These are phyloP conservation scores for Idris sp. DNA, from an alignment of 1,140 invertebrate genomes.

Conservation along the genomic window DNA sequence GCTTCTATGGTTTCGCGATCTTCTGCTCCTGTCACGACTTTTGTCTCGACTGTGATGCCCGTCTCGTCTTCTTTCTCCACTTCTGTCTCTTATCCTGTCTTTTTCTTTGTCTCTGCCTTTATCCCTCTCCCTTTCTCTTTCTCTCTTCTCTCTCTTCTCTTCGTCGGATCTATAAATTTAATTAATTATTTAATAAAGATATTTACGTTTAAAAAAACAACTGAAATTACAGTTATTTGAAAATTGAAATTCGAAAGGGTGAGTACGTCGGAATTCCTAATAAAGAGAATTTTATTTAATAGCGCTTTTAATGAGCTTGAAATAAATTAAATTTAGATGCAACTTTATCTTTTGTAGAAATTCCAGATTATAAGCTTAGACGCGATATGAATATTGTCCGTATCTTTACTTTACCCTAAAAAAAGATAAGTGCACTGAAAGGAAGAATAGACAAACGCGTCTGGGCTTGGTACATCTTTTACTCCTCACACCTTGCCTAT, in stretches of 20 bases:
- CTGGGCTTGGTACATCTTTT: conserved; percentile 60
- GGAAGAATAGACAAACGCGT: conserved; percentile 45
- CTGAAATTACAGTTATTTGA: conserved; percentile 14
- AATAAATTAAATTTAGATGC: conserved; percentile 1
- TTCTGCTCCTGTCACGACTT: conserved; percentile 63
- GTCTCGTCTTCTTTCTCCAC: conserved; percentile 69
- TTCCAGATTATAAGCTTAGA: conserved; percentile 35
- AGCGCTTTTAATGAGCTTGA: not conserved
- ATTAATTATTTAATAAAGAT: conserved; percentile 36
- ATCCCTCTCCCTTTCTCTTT: conserved; percentile 62
- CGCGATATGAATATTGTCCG: conserved; percentile 51
- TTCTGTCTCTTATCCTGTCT: conserved; percentile 68
- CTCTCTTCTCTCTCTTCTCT: conserved; percentile 70
- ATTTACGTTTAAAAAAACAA: conserved; percentile 1
- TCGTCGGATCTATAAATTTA: conserved; percentile 72
- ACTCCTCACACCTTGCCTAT: conserved; percentile 59
- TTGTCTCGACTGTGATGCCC: conserved; percentile 60
- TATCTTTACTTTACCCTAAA: conserved; percentile 57
- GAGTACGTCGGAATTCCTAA: conserved; percentile 33
- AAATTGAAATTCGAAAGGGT: conserved; percentile 42
- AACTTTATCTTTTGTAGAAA: conserved; percentile 19
- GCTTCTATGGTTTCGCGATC: conserved; percentile 73
- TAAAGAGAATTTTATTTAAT: conserved; percentile 37
- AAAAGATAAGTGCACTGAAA: conserved; percentile 55
- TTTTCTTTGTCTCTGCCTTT: conserved; percentile 67